Evolutionary conservation across 1,140 invertebrate species (phyloP), one percentile per base, ranked within the genome.

Genomic region (Psilanteris sp.): DNA sequence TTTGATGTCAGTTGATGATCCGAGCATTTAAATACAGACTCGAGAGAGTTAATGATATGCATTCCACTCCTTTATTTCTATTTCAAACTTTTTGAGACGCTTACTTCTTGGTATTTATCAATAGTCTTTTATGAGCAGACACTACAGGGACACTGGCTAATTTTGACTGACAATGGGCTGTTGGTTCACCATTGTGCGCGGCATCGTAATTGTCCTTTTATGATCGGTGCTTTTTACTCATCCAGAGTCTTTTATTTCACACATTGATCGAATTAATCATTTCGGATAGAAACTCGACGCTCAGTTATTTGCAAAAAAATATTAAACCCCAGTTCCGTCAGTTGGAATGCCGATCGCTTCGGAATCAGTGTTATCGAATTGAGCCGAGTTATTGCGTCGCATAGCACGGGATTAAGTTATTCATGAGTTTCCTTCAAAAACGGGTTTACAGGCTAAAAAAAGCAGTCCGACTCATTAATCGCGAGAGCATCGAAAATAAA

Each of bases 401-500:
- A 20, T 7, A 39, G 34, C 57, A 54, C 36, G 37, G 26, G 55
- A 62, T 55, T 72, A 72, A 62, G 46, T 54, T 57, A 62, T 57
- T 72, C 59, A 72, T 57, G 59, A 57, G 52, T 74, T 66, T 74
- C 27, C 54, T 54, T 39, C 36, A 46, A 61, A 67, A 67, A 61
- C 71, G 46, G 41, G 55, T 67, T 74, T 74, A 48, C 32, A 24
- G 52, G 50, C 16, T 24, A 36, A 59, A 61, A 61, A 52, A 67
- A 57, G 34, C 14, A 46, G 54, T 9, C 37, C 61, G 34, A 48
- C 62, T 74, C 71, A 61, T 74, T 74, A 67, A 74, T 74, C 61
- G 61, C 37, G 13, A 62, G 46, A 6, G 57, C 37, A 67, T 67
- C 54, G 61, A 67, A 67, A 62, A 74, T 74, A 74, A 74, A 74